Base-by-base conservation (phyloP, 2,888 invertebrate species). In the Drosophila sordidapex region DNA sequence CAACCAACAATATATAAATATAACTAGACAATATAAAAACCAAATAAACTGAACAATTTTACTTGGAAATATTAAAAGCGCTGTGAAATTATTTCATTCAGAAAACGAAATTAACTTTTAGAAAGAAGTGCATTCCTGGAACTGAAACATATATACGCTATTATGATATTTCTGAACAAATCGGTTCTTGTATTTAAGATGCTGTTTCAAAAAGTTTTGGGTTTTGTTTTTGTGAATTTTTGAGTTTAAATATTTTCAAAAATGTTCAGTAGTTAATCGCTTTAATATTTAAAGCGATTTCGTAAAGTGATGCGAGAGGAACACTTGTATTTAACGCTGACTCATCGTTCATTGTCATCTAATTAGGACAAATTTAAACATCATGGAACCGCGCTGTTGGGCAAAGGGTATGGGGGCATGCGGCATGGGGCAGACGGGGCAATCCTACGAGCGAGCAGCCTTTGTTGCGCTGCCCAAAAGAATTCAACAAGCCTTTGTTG, bases 351-450 rank as follows among this genome's bases (percentile, higher is more conserved):
- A 89, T 90, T 90, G 91, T 90, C 91, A 92, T 85, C 92, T 92
- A 92, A 92, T 92, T 92, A 92, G 91, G 90, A 92, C 91, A 91
- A 91, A 91, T 90, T 92, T 91, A 90, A 91, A 87, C 83, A 87
- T 86, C 87, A 79, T 79, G 82, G 52, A 60, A 70, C 53, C 69
- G 66, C 68, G 78, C 71, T 76, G 74, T 68, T 80, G 73, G 40
- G 31, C 29, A 10, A 2, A 6, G 15, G 40, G 29, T 29, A 8
- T 21, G 56, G 38, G 38, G 38, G 25, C 36, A 27, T 40, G 27
- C 8, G 38, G 35, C 33, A 36, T 21, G 27, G 1, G 51, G 51
- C n/a, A 67, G 63, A 48, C 73, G 46, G 43, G 60, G 33, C 52
- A 58, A 71, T 76, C 83, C 82, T 81, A 59, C 51, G 65, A 79